Evolutionary conservation across 2,888 invertebrate species (phyloP).

Genomic region (Ichneumon xanthorius): DNA sequence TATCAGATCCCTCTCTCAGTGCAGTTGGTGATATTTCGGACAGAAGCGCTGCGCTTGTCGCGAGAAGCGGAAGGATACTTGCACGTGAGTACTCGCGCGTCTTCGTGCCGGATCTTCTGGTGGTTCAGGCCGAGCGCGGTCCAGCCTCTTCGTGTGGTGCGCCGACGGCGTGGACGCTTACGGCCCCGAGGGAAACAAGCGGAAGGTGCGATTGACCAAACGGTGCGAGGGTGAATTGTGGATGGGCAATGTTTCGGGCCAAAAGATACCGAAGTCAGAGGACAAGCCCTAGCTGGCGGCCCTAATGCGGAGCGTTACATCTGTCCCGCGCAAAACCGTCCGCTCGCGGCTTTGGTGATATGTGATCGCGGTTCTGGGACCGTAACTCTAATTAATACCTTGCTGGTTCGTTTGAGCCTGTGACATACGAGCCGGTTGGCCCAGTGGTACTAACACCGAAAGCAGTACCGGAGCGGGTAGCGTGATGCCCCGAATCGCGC

Average conservation of each 20-base stretch:
- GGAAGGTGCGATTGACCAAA: not conserved
- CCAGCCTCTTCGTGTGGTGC: too few relatives aligned
- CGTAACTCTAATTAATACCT: conserved; percentile 85
- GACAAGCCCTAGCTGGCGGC: too few relatives aligned
- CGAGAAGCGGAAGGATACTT: too few relatives aligned
- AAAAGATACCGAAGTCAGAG: too few relatives aligned
- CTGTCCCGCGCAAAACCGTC: conserved; percentile 41
- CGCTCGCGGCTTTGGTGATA: conserved; percentile 80
- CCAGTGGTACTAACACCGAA: conserved; percentile 37
- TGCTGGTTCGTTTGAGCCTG: conserved; percentile 83
- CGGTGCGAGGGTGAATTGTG: conserved; percentile 27
- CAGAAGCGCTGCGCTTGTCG: too few relatives aligned
- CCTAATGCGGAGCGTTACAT: conserved; percentile 24
- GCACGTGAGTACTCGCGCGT: too few relatives aligned
- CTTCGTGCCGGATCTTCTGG: too few relatives aligned
- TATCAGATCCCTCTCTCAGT: too few relatives aligned
- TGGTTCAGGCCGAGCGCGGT: too few relatives aligned
- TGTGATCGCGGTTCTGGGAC: conserved; percentile 83
- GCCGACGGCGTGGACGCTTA: too few relatives aligned
- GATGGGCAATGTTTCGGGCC: not conserved
- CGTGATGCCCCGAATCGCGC: conserved; percentile 79
- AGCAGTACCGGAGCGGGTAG: conserved; percentile 31
- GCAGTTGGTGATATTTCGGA: too few relatives aligned
- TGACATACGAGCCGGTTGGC: conserved; percentile 83
- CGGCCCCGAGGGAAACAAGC: too few relatives aligned